Percentiles rank a stretch among this genome's conserved stretches.
Conservation (phyloP, 2,888 invertebrate species). For the Norana najaformis region DNA sequence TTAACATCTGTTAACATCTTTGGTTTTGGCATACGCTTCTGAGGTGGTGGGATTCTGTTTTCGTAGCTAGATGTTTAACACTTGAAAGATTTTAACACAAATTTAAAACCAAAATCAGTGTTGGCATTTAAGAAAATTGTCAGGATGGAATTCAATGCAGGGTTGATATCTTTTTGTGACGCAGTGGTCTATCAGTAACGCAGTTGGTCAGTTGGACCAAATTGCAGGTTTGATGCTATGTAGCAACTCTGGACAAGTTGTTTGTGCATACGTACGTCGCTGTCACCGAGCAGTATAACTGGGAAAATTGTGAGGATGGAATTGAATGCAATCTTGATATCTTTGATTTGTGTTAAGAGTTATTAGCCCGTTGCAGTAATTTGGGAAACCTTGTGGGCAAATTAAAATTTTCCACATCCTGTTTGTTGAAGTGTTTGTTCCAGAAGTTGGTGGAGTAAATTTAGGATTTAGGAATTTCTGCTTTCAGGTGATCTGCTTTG, state of each 20-base stretch:
- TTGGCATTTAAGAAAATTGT: neutral
- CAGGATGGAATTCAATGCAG: neutral
- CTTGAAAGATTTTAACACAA: neutral
- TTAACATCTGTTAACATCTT: no score
- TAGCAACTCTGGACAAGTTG: no score
- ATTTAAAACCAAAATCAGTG: neutral
- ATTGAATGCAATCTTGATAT: no score
- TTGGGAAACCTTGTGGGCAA: neutral
- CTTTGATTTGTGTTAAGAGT: no score
- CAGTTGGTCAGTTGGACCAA: neutral
- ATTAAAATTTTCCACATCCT: neutral
- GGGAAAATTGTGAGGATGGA: no score
- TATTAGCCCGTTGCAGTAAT: no score
- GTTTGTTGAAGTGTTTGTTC: neutral
- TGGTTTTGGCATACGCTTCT: neutral
- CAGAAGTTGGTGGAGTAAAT: neutral
- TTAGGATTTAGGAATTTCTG: neutral
- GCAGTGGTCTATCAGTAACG: no score
- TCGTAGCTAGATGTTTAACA: neutral
- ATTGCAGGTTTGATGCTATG: no score
- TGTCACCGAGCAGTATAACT: no score
- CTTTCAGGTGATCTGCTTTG: neutral
- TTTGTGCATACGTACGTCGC: no score
- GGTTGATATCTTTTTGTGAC: no score
- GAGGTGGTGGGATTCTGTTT: neutral